These are phyloP conservation scores for Nymphalis io DNA, from an alignment of 1,140 invertebrate genomes.

Conservation along the genomic window DNA sequence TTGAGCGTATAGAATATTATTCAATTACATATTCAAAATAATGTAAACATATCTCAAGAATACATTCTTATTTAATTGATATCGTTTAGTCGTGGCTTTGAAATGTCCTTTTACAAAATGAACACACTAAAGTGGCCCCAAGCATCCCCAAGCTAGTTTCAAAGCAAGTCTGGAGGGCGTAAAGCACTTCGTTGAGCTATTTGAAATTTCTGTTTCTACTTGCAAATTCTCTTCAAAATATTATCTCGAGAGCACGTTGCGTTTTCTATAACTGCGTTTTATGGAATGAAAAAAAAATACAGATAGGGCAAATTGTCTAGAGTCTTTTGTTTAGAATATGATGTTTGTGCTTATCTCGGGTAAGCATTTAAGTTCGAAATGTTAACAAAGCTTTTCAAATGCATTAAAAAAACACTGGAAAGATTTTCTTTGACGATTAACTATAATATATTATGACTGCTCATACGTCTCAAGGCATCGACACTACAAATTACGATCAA, in stretches of 20 bases:
- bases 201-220: slow-evolving; percentile 36
- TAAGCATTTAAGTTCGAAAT: too few relatives aligned
- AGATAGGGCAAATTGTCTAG: too few relatives aligned
- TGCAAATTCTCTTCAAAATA: slow-evolving; percentile 25
- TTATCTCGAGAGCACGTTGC: neutral
- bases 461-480: too few relatives aligned
- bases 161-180: slow-evolving; percentile 32
- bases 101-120: slow-evolving; percentile 31
- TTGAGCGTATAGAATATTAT: neutral
- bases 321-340: too few relatives aligned
- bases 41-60: neutral
- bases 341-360: too few relatives aligned
- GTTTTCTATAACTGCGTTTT: neutral
- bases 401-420: too few relatives aligned
- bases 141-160: slow-evolving; percentile 33
- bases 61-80: neutral
- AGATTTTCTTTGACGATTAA: too few relatives aligned
- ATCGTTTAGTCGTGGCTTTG: slow-evolving; percentile 5
- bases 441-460: too few relatives aligned
- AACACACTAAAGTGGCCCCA: slow-evolving; percentile 28
- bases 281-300: too few relatives aligned
- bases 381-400: too few relatives aligned
- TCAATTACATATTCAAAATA: neutral
- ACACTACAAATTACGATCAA: too few relatives aligned
- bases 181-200: slow-evolving; percentile 33